Evolutionary conservation across 2,113 vertebrate genomes (phyloP), one percentile per base, ranked within the genome.

Genomic region (Labeo rohita): DNA sequence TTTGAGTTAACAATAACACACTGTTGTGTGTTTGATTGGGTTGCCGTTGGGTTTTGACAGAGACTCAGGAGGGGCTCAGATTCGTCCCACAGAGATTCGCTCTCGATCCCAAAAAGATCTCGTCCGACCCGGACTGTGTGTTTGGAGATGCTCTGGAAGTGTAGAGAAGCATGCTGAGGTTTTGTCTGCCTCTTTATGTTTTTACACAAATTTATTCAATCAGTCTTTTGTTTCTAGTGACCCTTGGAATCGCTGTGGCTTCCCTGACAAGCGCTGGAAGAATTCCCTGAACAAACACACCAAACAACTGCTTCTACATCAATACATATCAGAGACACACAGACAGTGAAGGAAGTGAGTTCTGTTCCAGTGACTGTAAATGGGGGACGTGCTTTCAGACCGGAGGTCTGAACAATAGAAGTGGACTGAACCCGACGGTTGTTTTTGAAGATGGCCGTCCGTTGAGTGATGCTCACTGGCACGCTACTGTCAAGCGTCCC

Each of bases 181-280:
- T 63, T 47, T 80, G 81, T 90, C 95, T 94, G 92, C 94, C 34
- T 88, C 93, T 92, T 89, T 87, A 39, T 72, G 0, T 94, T 96
- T 95, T 96, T 94, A 93, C 94, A 94, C 94, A 61, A 94, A 92
- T 93, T 95, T 94, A 92, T 94, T 95, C 90, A 95, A 95, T 93
- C 92, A 91, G 90, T 87, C 89, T 94, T 96, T 95, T 95, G 94
- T 95, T 75, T 83, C 94, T 91, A 80, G 89, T 92, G 92, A 87
- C 89, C 88, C 36, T 83, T 87, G 93, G 91, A 93, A 94, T 91
- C 91, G 90, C 87, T 89, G 83, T 74, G 2, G 89, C 87, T 95
- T 95, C 92, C 94, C 87, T 94, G 94, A 94, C 91, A 92, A 90
- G 89, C 92, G 91, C 93, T 93, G 90, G 91, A 92, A 92, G 91